phyloP scores from a whole-genome alignment of 2,113 vertebrate species.

The Hystrix cristata region DNA sequence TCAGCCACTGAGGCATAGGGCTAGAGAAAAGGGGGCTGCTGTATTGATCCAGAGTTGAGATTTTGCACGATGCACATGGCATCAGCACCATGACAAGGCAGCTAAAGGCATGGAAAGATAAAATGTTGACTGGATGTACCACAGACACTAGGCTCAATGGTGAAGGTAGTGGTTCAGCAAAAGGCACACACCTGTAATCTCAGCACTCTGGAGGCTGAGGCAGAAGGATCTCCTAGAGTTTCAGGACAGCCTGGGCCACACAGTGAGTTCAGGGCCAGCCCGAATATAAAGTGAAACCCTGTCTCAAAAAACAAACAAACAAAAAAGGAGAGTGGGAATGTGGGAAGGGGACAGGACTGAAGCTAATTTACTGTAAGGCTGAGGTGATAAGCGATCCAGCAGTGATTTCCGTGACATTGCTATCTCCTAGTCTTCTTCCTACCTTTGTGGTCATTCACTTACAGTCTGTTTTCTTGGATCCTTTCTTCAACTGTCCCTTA shows the following conservation, averaged over 20 bases:
- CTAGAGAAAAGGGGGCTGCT: background rate
- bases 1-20: background rate
- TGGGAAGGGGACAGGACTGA: background rate
- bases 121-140: background rate
- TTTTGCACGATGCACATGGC: background rate
- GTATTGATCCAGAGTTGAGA: background rate
- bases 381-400: background rate
- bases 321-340: background rate
- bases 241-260: no score
- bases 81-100: background rate
- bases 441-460: constrained; percentile 5
- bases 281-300: background rate
- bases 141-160: background rate
- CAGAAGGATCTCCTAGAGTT: background rate
- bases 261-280: background rate
- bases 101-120: background rate
- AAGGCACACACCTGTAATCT: background rate
- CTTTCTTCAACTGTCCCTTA: background rate
- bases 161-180: background rate
- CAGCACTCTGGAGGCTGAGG: background rate
- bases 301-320: background rate
- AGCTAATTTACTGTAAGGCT: background rate
- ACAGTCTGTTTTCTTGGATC: background rate
- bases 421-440: background rate
- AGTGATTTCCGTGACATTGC: background rate